Evolutionary conservation across 2,113 vertebrate genomes (phyloP).

Genomic region (Trogon surrucura): DNA sequence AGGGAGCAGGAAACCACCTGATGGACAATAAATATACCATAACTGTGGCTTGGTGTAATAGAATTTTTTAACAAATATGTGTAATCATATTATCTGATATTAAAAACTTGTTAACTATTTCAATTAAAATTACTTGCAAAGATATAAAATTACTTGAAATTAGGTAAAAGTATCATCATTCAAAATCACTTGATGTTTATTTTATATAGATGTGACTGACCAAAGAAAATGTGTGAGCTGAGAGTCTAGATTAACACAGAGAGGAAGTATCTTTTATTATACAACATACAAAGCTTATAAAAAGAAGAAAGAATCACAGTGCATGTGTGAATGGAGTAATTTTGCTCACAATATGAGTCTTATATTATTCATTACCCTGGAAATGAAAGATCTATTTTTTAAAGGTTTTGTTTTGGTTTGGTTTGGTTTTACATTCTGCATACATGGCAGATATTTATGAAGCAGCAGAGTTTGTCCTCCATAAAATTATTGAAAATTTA

Average conservation of each 20-base stretch:
- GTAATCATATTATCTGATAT: slow-evolving; percentile 11
- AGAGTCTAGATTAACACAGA: neutral
- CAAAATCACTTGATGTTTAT: slow-evolving; percentile 29
- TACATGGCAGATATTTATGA: neutral
- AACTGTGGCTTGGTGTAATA: neutral
- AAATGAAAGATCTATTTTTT: neutral
- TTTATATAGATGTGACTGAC: neutral
- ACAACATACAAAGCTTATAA: neutral
- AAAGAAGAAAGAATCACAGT: neutral
- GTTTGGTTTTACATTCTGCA: too few relatives aligned
- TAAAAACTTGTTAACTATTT: neutral
- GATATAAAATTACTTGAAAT: slow-evolving; percentile 17
- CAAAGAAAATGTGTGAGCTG: neutral
- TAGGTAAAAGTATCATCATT: neutral
- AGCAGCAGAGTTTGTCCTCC: neutral
- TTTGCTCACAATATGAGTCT: neutral
- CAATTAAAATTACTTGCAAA: neutral
- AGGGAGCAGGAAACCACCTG: neutral
- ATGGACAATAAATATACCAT: neutral
- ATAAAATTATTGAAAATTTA: neutral
- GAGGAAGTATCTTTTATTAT: neutral
- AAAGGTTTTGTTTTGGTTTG: neutral
- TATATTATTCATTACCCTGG: neutral
- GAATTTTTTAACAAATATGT: neutral
- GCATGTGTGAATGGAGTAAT: neutral